Evolutionary conservation across 2,113 vertebrate species (phyloP).

Genomic region (Ondatra zibethicus): DNA sequence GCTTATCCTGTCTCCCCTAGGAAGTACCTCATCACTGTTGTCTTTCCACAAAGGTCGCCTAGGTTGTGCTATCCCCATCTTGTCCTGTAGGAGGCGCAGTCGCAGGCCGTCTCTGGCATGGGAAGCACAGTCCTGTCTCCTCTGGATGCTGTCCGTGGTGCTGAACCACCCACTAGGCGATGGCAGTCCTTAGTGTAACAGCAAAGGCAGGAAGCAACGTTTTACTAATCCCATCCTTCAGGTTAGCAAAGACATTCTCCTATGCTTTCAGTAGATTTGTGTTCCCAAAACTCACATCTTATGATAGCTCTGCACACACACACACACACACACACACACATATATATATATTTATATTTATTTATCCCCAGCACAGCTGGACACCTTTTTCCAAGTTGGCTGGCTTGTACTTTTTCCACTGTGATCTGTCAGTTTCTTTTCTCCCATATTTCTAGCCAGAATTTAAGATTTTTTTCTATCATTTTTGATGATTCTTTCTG

Average conservation of each 20-base stretch:
- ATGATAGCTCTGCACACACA: no score
- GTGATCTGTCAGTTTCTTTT: background rate
- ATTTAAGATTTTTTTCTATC: background rate
- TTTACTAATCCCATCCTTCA: background rate
- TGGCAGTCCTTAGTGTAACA: background rate
- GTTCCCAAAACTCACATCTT: background rate
- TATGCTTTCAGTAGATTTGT: background rate
- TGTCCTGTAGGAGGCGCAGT: background rate
- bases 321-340: no score
- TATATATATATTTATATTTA: no score
- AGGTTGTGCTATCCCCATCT: background rate
- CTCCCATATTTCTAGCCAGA: background rate
- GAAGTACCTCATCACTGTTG: background rate
- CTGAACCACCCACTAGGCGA: background rate
- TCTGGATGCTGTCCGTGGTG: background rate
- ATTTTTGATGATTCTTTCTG: background rate
- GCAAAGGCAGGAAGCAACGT: background rate
- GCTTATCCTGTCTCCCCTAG: background rate
- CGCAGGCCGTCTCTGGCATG: background rate
- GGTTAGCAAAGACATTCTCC: background rate
- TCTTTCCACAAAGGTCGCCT: background rate
- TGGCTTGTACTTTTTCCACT: background rate
- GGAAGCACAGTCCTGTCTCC: accelerated
- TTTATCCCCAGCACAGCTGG: background rate
- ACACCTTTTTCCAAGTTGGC: background rate